Evolutionary conservation across 2,113 vertebrate species (phyloP).

Genomic region (Nothobranchius kuhntae): DNA sequence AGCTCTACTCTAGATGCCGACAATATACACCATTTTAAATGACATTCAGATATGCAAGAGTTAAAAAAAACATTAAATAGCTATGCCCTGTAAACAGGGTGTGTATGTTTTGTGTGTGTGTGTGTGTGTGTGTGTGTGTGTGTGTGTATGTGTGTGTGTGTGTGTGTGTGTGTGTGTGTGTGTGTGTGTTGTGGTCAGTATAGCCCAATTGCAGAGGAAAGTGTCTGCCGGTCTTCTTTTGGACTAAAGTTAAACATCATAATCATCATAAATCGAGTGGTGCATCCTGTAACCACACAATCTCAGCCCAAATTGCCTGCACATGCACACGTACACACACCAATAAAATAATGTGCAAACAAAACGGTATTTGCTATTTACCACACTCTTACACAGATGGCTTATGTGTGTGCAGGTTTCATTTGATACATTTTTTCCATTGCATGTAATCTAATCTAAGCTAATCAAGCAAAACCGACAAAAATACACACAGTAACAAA

Average conservation of each 20-base stretch:
- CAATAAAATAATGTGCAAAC: neutral
- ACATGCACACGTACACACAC: constrained; percentile 3
- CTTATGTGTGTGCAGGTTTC: constrained; percentile 19
- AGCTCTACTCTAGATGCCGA: no score
- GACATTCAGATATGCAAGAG: neutral
- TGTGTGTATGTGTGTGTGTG: constrained; percentile 7
- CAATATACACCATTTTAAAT: no score
- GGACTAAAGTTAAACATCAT: constrained; percentile 40
- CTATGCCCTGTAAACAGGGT: neutral
- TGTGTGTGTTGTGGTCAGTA: constrained; percentile 42
- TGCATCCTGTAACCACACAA: constrained; percentile 42
- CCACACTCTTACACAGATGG: no score
- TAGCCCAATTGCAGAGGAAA: constrained; percentile 52
- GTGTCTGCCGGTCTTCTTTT: constrained; percentile 38
- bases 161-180: neutral
- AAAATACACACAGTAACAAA: constrained; percentile 16
- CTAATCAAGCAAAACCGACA: neutral
- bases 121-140: neutral
- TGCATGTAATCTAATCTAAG: constrained; percentile 47
- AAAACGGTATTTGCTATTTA: no score
- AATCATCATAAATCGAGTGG: constrained; percentile 38
- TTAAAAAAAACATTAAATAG: neutral
- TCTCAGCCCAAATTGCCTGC: constrained; percentile 23
- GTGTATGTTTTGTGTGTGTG: constrained; percentile 5
- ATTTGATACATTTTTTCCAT: constrained; percentile 24